Conservation (phyloP, 2,888 invertebrate species). For the Phasia obesa region DNA sequence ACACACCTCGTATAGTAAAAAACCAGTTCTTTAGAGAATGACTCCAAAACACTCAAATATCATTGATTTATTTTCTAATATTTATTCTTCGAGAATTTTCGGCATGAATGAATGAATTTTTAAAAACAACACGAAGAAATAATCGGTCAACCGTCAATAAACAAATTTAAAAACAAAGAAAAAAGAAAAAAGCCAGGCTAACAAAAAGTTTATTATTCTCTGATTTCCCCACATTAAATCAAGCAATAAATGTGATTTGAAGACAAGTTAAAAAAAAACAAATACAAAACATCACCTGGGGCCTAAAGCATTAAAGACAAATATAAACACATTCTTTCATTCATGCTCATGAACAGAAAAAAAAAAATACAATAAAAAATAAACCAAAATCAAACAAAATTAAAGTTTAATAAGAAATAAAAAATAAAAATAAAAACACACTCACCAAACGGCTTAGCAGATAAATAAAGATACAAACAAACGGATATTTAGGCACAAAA, state of each 20-base stretch:
- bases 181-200: conserved; percentile 40
- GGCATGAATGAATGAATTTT: conserved; percentile 63
- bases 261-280: neutral
- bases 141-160: conserved; percentile 38
- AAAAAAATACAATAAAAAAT: no score
- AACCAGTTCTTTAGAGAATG: no score
- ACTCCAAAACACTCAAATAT: no score
- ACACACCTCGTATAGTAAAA: no score
- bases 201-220: neutral
- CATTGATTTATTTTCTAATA: no score
- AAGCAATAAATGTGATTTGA: no score
- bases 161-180: conserved; percentile 37
- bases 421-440: no score
- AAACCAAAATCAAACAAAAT: neutral
- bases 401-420: no score
- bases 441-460: no score
- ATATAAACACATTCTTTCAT: neutral
- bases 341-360: neutral
- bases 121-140: conserved; percentile 56
- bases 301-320: neutral
- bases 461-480: neutral
- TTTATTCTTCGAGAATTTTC: conserved; percentile 18
- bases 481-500: neutral
- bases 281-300: neutral
- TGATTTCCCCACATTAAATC: no score